These are phyloP conservation scores for Leucophenga montana DNA, from an alignment of 2,888 invertebrate genomes.

Conservation along the genomic window DNA sequence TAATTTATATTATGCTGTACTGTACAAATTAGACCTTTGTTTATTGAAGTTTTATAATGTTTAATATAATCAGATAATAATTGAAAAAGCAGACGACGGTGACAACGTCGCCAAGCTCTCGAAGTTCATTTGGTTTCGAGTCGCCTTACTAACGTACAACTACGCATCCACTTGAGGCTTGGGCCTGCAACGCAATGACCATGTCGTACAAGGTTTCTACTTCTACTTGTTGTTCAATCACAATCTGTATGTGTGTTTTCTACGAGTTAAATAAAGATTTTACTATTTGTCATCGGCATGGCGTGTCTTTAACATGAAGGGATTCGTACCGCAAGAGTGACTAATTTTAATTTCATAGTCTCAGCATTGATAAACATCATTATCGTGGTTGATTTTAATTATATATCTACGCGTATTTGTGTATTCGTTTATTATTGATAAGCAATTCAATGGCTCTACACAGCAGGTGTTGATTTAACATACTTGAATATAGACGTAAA, in stretches of 20 bases:
- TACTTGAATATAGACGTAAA: background rate
- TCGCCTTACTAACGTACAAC: too few relatives aligned
- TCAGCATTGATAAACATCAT: background rate
- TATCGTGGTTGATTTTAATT: background rate
- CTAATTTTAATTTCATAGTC: background rate
- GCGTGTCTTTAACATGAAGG: background rate
- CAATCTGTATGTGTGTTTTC: background rate
- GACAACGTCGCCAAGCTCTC: too few relatives aligned
- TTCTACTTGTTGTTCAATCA: constrained; percentile 11
- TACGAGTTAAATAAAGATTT: too few relatives aligned
- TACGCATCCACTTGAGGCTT: too few relatives aligned
- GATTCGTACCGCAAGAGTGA: background rate
- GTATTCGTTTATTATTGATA: background rate
- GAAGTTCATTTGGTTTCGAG: too few relatives aligned
- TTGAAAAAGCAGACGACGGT: too few relatives aligned
- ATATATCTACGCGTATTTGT: background rate
- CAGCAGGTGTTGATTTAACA: constrained; percentile 6
- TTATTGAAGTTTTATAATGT: constrained; percentile 5
- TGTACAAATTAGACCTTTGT: constrained; percentile 10
- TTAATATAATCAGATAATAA: background rate
- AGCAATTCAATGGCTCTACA: background rate
- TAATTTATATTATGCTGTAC: constrained; percentile 3
- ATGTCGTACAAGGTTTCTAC: constrained; percentile 12
- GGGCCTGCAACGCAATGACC: constrained; percentile 5
- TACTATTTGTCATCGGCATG: background rate